These are phyloP conservation scores for Agonopterix heracliana DNA, from an alignment of 2,888 invertebrate genomes.

Conservation along the genomic window DNA sequence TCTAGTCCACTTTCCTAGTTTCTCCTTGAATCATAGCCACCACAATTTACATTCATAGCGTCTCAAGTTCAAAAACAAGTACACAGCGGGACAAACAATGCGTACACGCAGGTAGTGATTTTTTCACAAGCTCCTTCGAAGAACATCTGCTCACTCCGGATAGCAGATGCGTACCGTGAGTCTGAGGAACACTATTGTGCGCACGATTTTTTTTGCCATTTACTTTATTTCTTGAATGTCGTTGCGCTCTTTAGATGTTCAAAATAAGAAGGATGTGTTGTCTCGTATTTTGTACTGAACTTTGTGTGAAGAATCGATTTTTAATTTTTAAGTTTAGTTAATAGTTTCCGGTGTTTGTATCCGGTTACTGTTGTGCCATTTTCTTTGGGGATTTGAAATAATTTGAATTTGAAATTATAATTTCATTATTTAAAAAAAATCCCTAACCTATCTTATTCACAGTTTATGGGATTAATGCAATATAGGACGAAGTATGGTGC, in stretches of 20 bases:
- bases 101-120: slow-evolving; percentile 11
- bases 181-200: slow-evolving; percentile 17
- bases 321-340: slow-evolving; percentile 29
- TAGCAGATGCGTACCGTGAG: slow-evolving; percentile 47
- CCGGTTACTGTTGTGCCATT: slow-evolving; percentile 22
- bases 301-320: slow-evolving; percentile 18
- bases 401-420: not conserved
- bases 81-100: slow-evolving; percentile 7
- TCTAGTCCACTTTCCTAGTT: too few relatives aligned
- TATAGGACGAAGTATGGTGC: too few relatives aligned
- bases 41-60: not conserved
- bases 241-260: slow-evolving; percentile 6
- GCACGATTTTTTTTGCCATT: slow-evolving; percentile 7
- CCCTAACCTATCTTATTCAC: too few relatives aligned
- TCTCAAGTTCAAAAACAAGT: slow-evolving; percentile 11
- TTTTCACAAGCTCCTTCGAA: slow-evolving; percentile 27
- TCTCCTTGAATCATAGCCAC: not conserved
- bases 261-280: slow-evolving; percentile 15
- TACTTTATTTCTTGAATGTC: slow-evolving; percentile 4
- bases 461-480: too few relatives aligned
- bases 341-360: slow-evolving; percentile 39
- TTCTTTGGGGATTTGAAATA: slow-evolving; percentile 6
- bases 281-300: slow-evolving; percentile 5
- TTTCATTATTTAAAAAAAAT: too few relatives aligned
- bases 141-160: slow-evolving; percentile 57